Conservation (phyloP, 1,140 invertebrate genomes). For the Apis dorsata region DNA sequence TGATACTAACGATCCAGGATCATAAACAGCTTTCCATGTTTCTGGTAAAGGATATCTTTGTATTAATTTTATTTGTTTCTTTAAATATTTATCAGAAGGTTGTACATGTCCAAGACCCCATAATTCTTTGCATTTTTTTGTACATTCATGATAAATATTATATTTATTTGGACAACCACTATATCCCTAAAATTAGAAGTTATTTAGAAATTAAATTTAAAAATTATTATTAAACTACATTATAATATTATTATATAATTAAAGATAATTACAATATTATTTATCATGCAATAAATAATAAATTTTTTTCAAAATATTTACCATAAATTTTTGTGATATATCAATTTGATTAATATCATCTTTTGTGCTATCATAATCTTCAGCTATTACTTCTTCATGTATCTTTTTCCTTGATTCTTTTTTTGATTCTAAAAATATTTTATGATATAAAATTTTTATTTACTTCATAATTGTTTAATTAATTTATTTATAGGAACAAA, state of each 20-base stretch:
- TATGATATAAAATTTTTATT: conserved; percentile 10
- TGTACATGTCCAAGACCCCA: conserved; percentile 90
- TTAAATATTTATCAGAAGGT: conserved; percentile 88
- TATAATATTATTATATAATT: background rate
- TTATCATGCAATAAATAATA: conserved; percentile 65
- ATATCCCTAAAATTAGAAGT: conserved; percentile 79
- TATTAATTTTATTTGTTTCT: conserved; percentile 87
- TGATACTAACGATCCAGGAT: conserved; percentile 88
- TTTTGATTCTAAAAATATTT: conserved; percentile 69
- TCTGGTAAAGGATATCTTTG: conserved; percentile 94
- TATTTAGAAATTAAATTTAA: background rate
- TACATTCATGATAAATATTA: conserved; percentile 97
- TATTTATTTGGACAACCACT: conserved; percentile 97
- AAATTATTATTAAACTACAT: too few relatives aligned
- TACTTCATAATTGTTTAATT: too few relatives aligned
- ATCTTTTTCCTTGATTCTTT: conserved; percentile 78
- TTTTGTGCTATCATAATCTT: conserved; percentile 88
- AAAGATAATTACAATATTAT: conserved; percentile 73
- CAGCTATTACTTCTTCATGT: conserved; percentile 92
- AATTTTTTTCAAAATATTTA: conserved; percentile 70
- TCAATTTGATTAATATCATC: conserved; percentile 77
- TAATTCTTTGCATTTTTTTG: conserved; percentile 91
- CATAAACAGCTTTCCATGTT: conserved; percentile 96
- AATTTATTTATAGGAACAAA: too few relatives aligned
- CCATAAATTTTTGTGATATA: conserved; percentile 78